A percentile compares a stretch with the other conserved stretches of the same genome.
Evolutionary conservation across 2,797 vertebrate genomes (phyloP).

Genomic region (Peromyscus attwateri): DNA sequence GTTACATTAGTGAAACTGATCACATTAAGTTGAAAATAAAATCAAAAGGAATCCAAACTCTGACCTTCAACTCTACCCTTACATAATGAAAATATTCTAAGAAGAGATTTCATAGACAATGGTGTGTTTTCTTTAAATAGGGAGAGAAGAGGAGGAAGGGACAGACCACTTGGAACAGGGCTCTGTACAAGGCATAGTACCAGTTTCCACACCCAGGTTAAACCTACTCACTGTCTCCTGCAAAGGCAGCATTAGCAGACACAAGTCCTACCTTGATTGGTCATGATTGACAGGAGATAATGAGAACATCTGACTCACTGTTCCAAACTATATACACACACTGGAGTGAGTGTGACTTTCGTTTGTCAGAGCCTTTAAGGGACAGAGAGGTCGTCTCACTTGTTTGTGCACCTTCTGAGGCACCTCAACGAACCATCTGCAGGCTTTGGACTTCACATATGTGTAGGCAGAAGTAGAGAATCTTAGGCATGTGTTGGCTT

Average conservation of each 20-base stretch:
- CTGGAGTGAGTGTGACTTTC: not conserved
- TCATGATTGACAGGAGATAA: not conserved
- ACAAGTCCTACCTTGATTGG: not conserved
- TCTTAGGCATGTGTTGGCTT: not conserved
- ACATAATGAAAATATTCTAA: not conserved
- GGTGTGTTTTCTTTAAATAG: not conserved
- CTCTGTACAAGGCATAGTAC: not conserved
- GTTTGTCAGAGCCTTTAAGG: not conserved
- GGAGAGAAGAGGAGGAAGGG: not conserved
- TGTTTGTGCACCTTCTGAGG: not conserved
- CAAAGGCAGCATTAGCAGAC: not conserved
- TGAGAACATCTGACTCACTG: not conserved
- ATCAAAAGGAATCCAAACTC: not conserved
- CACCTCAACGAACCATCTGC: not conserved
- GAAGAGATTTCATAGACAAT: not conserved
- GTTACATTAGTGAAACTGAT: not conserved
- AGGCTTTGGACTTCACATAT: not conserved
- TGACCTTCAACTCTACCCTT: not conserved
- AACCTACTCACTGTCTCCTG: not conserved
- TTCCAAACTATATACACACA: not conserved
- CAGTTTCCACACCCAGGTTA: too few species aligned
- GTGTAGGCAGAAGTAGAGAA: not conserved
- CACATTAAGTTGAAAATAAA: constrained; percentile 3
- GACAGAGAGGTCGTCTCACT: not conserved
- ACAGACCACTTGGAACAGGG: not conserved